These are phyloP conservation scores for Antheraea yamamai DNA, from an alignment of 2,888 invertebrate genomes.

Conservation along the genomic window DNA sequence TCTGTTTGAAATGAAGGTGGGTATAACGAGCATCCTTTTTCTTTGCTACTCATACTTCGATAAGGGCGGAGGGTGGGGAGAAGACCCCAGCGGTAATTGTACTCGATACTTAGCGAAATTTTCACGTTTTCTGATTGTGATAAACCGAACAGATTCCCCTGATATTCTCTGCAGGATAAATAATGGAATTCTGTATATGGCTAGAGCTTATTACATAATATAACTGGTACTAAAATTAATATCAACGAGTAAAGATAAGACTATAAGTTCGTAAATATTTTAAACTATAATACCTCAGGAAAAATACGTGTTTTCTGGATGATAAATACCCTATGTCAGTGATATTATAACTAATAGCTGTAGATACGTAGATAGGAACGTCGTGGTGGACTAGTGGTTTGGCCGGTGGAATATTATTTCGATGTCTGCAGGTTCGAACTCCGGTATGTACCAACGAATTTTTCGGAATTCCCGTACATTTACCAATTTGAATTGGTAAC, in stretches of 20 bases:
- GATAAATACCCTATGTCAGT: too few species aligned
- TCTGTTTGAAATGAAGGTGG: constrained; percentile 4
- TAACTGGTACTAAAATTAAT: not conserved
- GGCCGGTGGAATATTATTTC: too few species aligned
- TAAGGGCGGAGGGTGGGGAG: not conserved
- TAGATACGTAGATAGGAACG: too few species aligned
- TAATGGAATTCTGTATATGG: not conserved
- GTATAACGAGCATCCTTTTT: constrained; percentile 3
- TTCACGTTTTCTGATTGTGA: not conserved
- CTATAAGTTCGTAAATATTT: too few species aligned
- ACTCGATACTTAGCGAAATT: not conserved
- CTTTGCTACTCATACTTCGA: not conserved
- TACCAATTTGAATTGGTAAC: too few species aligned
- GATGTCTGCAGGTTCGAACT: too few species aligned
- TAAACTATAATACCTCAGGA: too few species aligned
- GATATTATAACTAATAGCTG: too few species aligned
- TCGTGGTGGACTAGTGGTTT: too few species aligned
- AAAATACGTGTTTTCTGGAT: too few species aligned
- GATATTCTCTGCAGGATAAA: not conserved
- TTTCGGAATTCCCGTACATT: too few species aligned
- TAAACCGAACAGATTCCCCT: not conserved
- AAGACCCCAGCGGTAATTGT: not conserved
- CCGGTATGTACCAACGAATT: too few species aligned
- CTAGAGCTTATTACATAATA: not conserved
- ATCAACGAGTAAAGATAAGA: not conserved